phyloP scores from a whole-genome alignment of 2,888 invertebrate species.

The Zaprionus lineosus region DNA sequence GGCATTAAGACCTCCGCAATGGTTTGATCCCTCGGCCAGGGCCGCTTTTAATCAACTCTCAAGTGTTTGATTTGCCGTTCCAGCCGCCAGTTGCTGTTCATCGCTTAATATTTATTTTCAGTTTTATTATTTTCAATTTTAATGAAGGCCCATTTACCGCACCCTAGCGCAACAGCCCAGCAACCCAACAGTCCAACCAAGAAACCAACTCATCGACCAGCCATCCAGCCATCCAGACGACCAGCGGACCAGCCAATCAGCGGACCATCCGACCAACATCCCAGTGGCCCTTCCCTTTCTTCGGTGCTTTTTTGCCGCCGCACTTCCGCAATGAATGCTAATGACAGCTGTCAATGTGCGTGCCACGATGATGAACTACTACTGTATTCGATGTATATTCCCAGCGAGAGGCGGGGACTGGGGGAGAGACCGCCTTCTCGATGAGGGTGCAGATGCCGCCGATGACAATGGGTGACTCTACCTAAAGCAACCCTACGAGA shows the following conservation, averaged over 20 bases:
- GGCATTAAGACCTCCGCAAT: not conserved
- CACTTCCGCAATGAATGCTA: slow-evolving; percentile 76
- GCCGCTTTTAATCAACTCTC: slow-evolving; percentile 68
- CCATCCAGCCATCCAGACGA: no score
- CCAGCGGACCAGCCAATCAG: not conserved
- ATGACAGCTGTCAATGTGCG: slow-evolving; percentile 78
- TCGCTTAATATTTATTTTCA: slow-evolving; percentile 49
- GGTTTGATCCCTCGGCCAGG: slow-evolving; percentile 14
- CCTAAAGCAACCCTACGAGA: no score
- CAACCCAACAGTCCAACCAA: no score
- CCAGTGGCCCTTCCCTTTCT: no score
- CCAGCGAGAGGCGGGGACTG: not conserved
- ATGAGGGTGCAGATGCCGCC: slow-evolving; percentile 32
- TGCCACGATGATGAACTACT: slow-evolving; percentile 71
- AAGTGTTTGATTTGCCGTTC: slow-evolving; percentile 75
- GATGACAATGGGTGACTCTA: slow-evolving; percentile 7
- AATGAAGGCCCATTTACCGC: slow-evolving; percentile 74
- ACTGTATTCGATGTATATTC: slow-evolving; percentile 7
- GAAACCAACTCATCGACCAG: no score
- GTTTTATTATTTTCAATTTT: slow-evolving; percentile 75
- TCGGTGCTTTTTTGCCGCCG: slow-evolving; percentile 58
- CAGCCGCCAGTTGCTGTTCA: slow-evolving; percentile 46
- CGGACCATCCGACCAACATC: no score
- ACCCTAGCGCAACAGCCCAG: slow-evolving; percentile 45
- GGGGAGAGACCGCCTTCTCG: slow-evolving; percentile 5